Conservation (phyloP, 2,888 invertebrate genomes). For the Sphaeridia pumilis region DNA sequence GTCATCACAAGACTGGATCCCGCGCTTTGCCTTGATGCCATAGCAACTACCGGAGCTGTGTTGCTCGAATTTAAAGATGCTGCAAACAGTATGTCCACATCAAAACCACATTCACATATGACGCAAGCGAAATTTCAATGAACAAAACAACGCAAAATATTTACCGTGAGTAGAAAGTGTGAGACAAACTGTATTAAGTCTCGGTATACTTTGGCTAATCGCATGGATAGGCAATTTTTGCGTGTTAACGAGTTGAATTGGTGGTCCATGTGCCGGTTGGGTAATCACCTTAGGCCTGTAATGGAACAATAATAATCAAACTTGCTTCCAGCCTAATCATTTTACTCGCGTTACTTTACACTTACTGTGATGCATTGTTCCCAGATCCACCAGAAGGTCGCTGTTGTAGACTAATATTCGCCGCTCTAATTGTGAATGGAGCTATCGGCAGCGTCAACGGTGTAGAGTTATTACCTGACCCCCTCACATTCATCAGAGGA, state of each 20-base stretch:
- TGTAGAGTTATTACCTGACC: conserved; percentile 19
- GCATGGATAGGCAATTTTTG: conserved; percentile 30
- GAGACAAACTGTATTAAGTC: conserved; percentile 28
- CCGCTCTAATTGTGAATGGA: conserved; percentile 30
- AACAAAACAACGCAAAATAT: no score
- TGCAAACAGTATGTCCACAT: no score
- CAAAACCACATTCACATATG: no score
- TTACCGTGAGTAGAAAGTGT: conserved; percentile 31
- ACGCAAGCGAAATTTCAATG: no score
- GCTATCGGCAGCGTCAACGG: conserved; percentile 25
- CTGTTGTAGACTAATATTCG: conserved; percentile 28
- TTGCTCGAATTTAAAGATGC: conserved; percentile 26
- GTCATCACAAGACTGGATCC: conserved; percentile 29
- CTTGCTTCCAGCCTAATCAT: no score
- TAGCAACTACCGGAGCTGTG: conserved; percentile 31
- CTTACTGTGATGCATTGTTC: no score
- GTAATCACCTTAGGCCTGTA: conserved; percentile 37
- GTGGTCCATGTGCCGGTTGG: conserved; percentile 37
- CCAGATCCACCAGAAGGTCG: no score
- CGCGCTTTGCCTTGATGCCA: conserved; percentile 28
- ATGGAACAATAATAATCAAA: no score
- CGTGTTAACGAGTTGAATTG: conserved; percentile 35
- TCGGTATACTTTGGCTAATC: conserved; percentile 24
- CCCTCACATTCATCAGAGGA: conserved; percentile 29
- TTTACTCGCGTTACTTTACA: no score